A percentile compares a stretch with the other conserved stretches of the same genome.
Evolutionary conservation across 2,797 vertebrate genomes (phyloP).

Genomic region (Hypotaenidia okinawae): DNA sequence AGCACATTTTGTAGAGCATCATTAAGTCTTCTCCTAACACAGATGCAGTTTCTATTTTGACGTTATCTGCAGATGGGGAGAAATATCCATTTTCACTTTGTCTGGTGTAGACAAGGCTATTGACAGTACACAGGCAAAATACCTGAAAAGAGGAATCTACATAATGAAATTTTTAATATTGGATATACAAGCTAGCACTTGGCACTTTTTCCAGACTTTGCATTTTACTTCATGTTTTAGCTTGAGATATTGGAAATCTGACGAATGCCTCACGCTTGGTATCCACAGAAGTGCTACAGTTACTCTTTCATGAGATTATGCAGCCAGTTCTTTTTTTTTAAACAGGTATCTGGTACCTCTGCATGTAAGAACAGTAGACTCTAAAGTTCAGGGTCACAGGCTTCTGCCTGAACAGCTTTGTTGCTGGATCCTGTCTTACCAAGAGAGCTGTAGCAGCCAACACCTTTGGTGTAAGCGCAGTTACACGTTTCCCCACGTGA

Average conservation of each 20-base stretch:
- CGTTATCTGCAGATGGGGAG: constrained; percentile 62
- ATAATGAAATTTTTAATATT: background rate
- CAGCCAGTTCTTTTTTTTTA: background rate
- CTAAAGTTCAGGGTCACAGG: background rate
- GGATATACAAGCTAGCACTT: background rate
- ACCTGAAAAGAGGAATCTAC: background rate
- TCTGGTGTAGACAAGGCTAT: background rate
- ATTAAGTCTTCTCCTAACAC: constrained; percentile 88
- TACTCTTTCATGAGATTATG: background rate
- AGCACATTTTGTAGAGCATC: constrained; percentile 83
- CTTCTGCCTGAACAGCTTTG: background rate
- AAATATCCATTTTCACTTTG: background rate
- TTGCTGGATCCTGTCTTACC: background rate
- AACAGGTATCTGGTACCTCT: background rate
- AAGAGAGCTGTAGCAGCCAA: background rate
- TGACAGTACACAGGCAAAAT: background rate
- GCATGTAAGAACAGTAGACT: background rate
- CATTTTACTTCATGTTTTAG: background rate
- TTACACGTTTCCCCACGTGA: background rate
- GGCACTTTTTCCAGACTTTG: background rate
- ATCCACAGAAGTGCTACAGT: background rate
- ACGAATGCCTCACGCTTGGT: background rate
- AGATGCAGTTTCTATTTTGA: constrained; percentile 83
- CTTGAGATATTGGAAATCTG: background rate
- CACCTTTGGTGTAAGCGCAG: background rate